These are phyloP conservation scores for Macrotis lagotis DNA, from an alignment of 2,113 vertebrate species.

Conservation along the genomic window DNA sequence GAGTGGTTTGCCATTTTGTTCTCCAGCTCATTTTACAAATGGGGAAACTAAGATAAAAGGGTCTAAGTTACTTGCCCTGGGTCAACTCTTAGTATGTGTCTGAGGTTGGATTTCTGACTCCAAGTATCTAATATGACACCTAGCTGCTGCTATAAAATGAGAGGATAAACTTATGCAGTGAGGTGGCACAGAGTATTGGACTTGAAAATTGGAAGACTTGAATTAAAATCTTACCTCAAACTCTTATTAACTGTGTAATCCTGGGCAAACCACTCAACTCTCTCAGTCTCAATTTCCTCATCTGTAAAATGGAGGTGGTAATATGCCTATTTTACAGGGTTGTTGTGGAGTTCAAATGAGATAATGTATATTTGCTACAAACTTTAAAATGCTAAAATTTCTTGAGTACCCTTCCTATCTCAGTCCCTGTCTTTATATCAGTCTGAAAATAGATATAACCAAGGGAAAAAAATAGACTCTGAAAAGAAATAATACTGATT, in stretches of 20 bases:
- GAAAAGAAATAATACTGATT: neutral
- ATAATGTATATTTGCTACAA: neutral
- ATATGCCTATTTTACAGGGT: neutral
- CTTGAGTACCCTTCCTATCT: neutral
- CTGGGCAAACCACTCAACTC: neutral
- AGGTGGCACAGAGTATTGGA: neutral
- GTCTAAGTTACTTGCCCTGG: too few relatives aligned
- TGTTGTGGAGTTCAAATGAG: neutral
- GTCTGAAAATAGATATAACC: neutral
- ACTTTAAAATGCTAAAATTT: neutral
- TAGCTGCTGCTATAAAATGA: neutral
- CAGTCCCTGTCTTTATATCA: too few relatives aligned
- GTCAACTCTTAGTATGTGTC: too few relatives aligned
- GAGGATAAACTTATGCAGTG: neutral
- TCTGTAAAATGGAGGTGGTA: neutral
- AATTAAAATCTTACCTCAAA: neutral
- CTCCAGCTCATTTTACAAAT: too few relatives aligned
- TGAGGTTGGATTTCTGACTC: too few relatives aligned
- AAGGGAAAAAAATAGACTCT: neutral
- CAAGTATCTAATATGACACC: too few relatives aligned
- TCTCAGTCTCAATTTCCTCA: neutral
- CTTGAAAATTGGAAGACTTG: neutral
- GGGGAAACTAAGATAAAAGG: too few relatives aligned
- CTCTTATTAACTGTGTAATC: neutral
- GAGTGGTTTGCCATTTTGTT: too few relatives aligned